Evolutionary conservation across 2,797 vertebrate genomes (phyloP).

Genomic region (Lutjanus campechanus): DNA sequence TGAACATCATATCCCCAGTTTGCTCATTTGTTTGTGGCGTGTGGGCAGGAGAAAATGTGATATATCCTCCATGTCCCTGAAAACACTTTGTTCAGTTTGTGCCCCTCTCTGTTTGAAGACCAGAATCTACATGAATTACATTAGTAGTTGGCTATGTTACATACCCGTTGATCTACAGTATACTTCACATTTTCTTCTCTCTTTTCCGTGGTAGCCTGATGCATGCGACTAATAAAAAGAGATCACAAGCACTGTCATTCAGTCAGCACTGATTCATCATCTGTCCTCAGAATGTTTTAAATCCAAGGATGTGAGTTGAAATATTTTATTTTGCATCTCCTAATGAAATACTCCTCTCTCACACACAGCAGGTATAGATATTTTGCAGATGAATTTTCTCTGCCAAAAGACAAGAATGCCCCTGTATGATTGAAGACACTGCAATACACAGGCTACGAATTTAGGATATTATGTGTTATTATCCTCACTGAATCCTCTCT

Average conservation of each 20-base stretch:
- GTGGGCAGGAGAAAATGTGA: constrained; percentile 46
- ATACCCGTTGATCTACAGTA: constrained; percentile 31
- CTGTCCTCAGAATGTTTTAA: constrained; percentile 47
- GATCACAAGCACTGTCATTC: constrained; percentile 57
- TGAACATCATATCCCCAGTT: constrained; percentile 29
- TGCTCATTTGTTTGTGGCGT: constrained; percentile 39
- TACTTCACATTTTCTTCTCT: constrained; percentile 41
- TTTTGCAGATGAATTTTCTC: constrained; percentile 26
- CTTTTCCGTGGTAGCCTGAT: constrained; percentile 30
- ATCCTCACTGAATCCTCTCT: constrained; percentile 58
- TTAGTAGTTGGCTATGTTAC: constrained; percentile 9
- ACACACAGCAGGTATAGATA: constrained; percentile 15
- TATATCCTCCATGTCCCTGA: constrained; percentile 40
- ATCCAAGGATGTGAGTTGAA: constrained; percentile 44
- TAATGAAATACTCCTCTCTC: constrained; percentile 35
- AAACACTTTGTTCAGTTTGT: constrained; percentile 44
- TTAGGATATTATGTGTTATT: constrained; percentile 64
- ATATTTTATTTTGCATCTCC: constrained; percentile 40
- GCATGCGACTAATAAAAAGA: constrained; percentile 52
- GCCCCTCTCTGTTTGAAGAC: constrained; percentile 34
- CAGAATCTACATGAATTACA: constrained; percentile 38
- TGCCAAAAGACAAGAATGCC: constrained; percentile 42
- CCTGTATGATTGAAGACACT: constrained; percentile 53
- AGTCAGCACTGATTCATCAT: constrained; percentile 57
- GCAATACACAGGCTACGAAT: constrained; percentile 46